Evolutionary conservation across 2,797 vertebrate species (phyloP), one percentile per base, ranked within the genome.

Genomic region (Pangasius larnaudii): DNA sequence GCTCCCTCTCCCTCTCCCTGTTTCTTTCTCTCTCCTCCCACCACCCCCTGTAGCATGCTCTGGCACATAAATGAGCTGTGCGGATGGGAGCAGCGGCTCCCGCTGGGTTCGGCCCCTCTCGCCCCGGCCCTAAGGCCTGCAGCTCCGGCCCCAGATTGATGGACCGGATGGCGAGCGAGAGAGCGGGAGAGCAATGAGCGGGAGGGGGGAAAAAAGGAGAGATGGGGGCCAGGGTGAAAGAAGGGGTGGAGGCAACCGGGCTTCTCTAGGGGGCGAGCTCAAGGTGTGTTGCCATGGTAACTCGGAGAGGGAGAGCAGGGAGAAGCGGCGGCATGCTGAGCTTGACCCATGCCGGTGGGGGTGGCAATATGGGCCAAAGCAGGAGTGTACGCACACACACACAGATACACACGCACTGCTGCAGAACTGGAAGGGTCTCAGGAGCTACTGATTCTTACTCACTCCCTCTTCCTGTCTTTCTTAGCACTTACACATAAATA

Each of bases 251-350:
- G 96, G 97, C 96, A 96, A 94, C 84, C 75, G 95, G 95, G 93
- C 93, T 94, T 96, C 97, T 97, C 97, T 96, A 93, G 88, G 96
- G 96, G 97, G 96, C 94, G 96, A 92, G 96, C 96, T 96, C 95
- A 98, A 98, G 98, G 98, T 98, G 97, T 97, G 98, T 99, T 98
- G 96, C 97, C 94, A 98, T 98, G 96, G 97, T 95, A 97, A 99
- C 98, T 87, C 93, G 90, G 96, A 97, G 96, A 95, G 96, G 94
- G 96, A 92, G 92, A 96, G 96, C 91, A 96, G 91, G 91, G 96
- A 96, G 96, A 92, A 89, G 97, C 96, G 94, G 96, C 95, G 95
- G 97, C 97, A 84, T 89, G 96, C 97, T 96, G 96, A 97, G 97
- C 97, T 98, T 99, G 98, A 98, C 98, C 98, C 97, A 96, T 97